phyloP scores from a whole-genome alignment of 1,140 invertebrate genomes.

The Belonocnema kinseyi region DNA sequence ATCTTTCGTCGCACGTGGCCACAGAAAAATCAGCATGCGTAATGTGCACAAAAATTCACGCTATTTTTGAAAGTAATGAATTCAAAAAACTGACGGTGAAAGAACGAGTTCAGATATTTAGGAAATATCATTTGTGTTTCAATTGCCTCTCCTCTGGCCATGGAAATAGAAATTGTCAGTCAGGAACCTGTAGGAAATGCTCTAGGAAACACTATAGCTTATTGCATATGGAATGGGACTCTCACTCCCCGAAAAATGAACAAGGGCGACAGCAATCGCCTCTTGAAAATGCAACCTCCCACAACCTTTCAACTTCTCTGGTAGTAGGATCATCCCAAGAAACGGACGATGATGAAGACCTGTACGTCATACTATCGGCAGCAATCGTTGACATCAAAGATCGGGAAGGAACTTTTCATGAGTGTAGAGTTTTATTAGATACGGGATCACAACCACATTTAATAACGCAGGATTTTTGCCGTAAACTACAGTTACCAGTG shows the following conservation, averaged over 20 bases:
- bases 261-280: background rate
- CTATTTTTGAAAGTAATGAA: background rate
- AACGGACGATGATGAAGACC: too few species aligned
- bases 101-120: background rate
- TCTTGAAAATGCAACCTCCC: background rate
- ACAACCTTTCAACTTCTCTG: background rate
- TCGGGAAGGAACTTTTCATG: too few species aligned
- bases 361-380: too few species aligned
- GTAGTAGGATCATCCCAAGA: too few species aligned
- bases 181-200: background rate
- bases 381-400: too few species aligned
- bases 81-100: background rate
- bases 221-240: background rate
- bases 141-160: constrained; percentile 25
- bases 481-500: too few species aligned
- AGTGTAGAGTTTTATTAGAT: too few species aligned
- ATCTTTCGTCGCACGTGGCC: too few species aligned
- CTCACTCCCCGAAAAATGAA: background rate
- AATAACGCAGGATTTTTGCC: too few species aligned
- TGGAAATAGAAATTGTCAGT: background rate
- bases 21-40: too few species aligned
- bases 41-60: background rate
- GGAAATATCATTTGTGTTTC: constrained; percentile 32
- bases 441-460: too few species aligned
- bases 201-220: background rate